A percentile compares a stretch with the other conserved stretches of the same genome.
Conservation (phyloP, 2,797 vertebrate species). For the Myotis vivesi region DNA sequence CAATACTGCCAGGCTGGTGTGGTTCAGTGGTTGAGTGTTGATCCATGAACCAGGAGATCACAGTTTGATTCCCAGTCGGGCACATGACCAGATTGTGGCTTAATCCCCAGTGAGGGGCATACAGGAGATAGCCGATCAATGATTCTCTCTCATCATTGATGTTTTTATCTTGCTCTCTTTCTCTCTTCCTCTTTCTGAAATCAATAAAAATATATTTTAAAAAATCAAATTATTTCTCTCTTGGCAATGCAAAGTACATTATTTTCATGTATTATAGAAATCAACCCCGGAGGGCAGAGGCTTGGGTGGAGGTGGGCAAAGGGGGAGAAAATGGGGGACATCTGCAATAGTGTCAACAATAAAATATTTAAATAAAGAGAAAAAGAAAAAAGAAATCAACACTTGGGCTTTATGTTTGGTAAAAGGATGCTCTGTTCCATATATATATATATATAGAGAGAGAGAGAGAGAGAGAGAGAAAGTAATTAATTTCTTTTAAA, state of each 20-base stretch:
- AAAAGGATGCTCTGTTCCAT: neutral
- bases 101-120: too few relatives aligned
- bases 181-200: too few relatives aligned
- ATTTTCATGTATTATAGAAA: neutral
- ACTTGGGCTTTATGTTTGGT: neutral
- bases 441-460: too few relatives aligned
- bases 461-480: too few relatives aligned
- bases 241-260: neutral
- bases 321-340: neutral
- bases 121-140: too few relatives aligned
- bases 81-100: too few relatives aligned
- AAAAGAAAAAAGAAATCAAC: neutral
- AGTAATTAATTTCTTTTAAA: slow-evolving; percentile 1
- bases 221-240: neutral
- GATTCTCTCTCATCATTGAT: too few relatives aligned
- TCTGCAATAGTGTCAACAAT: neutral
- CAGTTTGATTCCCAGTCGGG: too few relatives aligned
- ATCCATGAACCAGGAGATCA: too few relatives aligned
- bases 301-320: neutral
- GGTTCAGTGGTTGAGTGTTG: too few relatives aligned
- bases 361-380: neutral
- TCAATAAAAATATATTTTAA: too few relatives aligned
- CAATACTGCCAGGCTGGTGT: neutral
- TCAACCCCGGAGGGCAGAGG: neutral
- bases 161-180: too few relatives aligned